Conservation (phyloP, 2,888 invertebrate species). For the Scaptomyza cyrtandrae region DNA sequence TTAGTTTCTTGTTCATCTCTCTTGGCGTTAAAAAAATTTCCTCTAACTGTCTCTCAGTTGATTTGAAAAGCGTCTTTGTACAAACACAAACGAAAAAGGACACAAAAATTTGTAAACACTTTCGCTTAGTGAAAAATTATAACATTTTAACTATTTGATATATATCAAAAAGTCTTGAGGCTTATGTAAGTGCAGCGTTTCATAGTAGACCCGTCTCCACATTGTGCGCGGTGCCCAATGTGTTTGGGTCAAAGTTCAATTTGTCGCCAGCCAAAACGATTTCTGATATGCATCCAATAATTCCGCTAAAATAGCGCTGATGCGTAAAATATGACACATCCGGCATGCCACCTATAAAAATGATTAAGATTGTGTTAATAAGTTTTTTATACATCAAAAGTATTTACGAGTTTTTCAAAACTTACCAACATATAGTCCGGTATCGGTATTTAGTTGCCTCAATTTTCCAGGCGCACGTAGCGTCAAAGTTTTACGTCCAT, state of each 20-base stretch:
- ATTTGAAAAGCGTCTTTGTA: constrained; percentile 79
- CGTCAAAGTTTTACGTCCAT: constrained; percentile 92
- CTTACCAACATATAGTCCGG: constrained; percentile 95
- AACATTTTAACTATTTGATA: constrained; percentile 81
- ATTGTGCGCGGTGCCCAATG: constrained; percentile 84
- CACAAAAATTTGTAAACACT: constrained; percentile 38
- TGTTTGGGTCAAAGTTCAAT: constrained; percentile 87
- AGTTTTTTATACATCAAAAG: too few relatives aligned
- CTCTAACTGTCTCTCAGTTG: constrained; percentile 36
- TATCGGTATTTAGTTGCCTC: constrained; percentile 93
- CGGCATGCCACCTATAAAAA: constrained; percentile 90
- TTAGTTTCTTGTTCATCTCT: constrained; percentile 38
- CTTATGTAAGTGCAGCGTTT: constrained; percentile 77
- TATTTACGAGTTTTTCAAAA: too few relatives aligned
- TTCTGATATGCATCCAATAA: constrained; percentile 93
- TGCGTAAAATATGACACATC: constrained; percentile 89
- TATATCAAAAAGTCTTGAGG: constrained; percentile 76
- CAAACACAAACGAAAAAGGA: constrained; percentile 70
- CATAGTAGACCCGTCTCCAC: constrained; percentile 85
- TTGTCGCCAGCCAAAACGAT: constrained; percentile 92
- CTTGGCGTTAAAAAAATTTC: constrained; percentile 72
- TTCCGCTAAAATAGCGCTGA: constrained; percentile 90
- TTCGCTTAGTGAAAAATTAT: constrained; percentile 43
- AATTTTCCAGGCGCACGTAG: constrained; percentile 93
- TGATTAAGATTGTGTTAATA: background rate